Percentiles rank a stretch among this genome's conserved stretches.
These are phyloP conservation scores for Euphydryas editha DNA, from an alignment of 2,888 invertebrate species.

Conservation along the genomic window DNA sequence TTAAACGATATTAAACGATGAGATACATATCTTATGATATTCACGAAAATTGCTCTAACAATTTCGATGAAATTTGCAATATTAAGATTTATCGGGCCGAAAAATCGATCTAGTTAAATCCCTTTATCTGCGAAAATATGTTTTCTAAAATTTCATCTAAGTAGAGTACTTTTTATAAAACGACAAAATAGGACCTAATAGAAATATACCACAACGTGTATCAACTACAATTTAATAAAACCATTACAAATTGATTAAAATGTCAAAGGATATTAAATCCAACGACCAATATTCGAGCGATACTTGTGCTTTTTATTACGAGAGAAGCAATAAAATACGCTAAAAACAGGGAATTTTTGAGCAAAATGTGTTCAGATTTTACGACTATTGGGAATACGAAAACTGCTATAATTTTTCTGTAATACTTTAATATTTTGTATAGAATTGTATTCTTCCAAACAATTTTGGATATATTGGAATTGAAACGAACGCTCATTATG, in stretches of 20 bases:
- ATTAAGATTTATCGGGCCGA: too few relatives aligned
- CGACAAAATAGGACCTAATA: not conserved
- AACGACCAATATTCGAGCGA: slow-evolving; percentile 12
- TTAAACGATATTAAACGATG: too few relatives aligned
- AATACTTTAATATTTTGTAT: not conserved
- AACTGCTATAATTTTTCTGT: not conserved
- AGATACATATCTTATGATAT: too few relatives aligned
- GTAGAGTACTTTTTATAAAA: too few relatives aligned
- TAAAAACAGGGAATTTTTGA: slow-evolving; percentile 15
- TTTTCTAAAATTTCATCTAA: too few relatives aligned
- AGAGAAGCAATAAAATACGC: slow-evolving; percentile 18
- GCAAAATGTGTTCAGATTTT: slow-evolving; percentile 11
- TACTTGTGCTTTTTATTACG: slow-evolving; percentile 17
- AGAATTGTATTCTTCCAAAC: not conserved
- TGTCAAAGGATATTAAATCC: slow-evolving; percentile 20
- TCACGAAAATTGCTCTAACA: too few relatives aligned
- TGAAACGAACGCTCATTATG: too few relatives aligned
- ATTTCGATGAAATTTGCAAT: too few relatives aligned
- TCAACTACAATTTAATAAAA: not conserved
- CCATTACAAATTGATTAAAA: slow-evolving; percentile 11
- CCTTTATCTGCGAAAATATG: too few relatives aligned
- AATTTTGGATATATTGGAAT: too few relatives aligned
- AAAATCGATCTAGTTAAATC: too few relatives aligned
- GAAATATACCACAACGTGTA: not conserved
- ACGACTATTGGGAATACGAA: slow-evolving; percentile 4